Conservation (phyloP, 2,797 vertebrate species). For the Anomalospiza imberbis region DNA sequence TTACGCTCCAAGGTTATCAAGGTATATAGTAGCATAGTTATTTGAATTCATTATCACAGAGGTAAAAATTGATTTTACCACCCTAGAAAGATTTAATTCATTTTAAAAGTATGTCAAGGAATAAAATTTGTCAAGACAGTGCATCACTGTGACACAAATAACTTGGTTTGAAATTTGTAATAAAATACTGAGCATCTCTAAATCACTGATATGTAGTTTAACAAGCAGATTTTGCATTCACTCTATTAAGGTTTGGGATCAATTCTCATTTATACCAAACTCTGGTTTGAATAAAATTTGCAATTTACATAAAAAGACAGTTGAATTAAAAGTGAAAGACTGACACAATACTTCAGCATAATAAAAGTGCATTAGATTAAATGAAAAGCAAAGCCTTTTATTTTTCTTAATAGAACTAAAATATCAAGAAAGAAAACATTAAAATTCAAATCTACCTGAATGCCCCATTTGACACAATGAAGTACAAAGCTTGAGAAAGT, state of each 20-base stretch:
- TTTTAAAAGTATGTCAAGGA: neutral
- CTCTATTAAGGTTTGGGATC: neutral
- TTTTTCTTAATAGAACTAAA: neutral
- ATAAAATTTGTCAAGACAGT: neutral
- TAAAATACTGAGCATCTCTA: neutral
- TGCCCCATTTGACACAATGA: neutral
- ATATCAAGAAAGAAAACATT: neutral
- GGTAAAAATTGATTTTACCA: neutral
- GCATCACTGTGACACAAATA: neutral
- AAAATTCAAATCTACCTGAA: neutral
- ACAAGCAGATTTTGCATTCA: neutral
- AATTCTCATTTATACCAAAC: neutral
- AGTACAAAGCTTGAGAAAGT: neutral
- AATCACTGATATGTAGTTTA: neutral
- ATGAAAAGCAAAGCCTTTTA: neutral
- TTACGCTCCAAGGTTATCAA: neutral
- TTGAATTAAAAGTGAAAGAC: neutral
- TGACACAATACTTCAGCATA: neutral
- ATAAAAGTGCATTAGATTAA: neutral
- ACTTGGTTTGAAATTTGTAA: neutral
- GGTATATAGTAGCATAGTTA: neutral
- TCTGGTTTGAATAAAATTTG: neutral
- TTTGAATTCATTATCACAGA: neutral
- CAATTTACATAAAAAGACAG: neutral
- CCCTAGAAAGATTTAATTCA: neutral